Evolutionary conservation across 2,888 invertebrate genomes (phyloP).

Genomic region (Patella pellucida): DNA sequence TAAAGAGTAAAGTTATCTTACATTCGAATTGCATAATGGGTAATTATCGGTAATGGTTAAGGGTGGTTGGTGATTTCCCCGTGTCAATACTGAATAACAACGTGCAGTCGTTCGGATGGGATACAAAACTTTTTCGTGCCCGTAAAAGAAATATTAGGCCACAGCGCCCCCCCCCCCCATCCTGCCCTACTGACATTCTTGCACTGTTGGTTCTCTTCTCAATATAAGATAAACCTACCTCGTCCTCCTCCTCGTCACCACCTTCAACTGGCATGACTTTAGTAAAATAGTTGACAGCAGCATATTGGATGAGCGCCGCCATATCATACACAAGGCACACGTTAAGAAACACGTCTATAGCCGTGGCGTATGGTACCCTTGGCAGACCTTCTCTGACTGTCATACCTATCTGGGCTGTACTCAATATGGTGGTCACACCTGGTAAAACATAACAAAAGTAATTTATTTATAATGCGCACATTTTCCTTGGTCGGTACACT

Average conservation of each 20-base stretch:
- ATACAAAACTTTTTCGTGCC: no score
- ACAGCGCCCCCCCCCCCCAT: no score
- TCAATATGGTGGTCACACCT: slow-evolving; percentile 93
- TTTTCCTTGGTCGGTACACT: no score
- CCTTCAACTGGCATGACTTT: slow-evolving; percentile 57
- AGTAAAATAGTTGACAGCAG: slow-evolving; percentile 69
- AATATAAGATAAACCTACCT: slow-evolving; percentile 14
- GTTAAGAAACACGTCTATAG: slow-evolving; percentile 67
- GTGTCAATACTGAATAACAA: no score
- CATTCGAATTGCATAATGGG: no score
- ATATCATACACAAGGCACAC: slow-evolving; percentile 67
- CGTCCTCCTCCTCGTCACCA: slow-evolving; percentile 46
- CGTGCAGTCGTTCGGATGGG: no score
- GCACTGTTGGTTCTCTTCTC: not conserved
- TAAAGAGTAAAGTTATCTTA: no score
- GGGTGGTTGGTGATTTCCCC: no score
- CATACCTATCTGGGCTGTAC: slow-evolving; percentile 81
- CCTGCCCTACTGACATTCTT: not conserved
- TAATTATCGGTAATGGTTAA: no score
- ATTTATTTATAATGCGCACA: no score
- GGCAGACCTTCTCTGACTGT: slow-evolving; percentile 67
- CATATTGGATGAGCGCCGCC: slow-evolving; percentile 68
- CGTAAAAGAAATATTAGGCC: no score
- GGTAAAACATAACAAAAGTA: slow-evolving; percentile 10
- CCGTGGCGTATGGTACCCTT: slow-evolving; percentile 68